These are phyloP conservation scores for Caretta caretta DNA, from an alignment of 2,113 vertebrate species.

Conservation along the genomic window DNA sequence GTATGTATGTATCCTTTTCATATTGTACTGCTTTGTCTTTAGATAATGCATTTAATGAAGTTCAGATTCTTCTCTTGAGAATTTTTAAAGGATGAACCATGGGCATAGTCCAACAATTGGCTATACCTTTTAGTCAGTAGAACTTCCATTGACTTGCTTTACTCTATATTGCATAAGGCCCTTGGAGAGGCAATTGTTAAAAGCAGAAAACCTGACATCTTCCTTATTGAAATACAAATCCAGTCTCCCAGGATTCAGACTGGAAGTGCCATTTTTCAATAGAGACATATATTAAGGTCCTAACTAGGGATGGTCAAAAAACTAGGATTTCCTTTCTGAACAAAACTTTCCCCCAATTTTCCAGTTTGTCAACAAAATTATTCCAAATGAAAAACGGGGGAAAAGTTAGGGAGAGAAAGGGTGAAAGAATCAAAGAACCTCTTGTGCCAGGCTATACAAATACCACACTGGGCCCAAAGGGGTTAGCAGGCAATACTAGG, in stretches of 20 bases:
- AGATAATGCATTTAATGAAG: too few relatives aligned
- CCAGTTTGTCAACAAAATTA: background rate
- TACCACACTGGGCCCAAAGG: too few relatives aligned
- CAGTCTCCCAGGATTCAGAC: background rate
- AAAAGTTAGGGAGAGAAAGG: background rate
- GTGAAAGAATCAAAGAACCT: background rate
- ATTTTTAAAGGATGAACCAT: too few relatives aligned
- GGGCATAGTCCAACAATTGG: too few relatives aligned
- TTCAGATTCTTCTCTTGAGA: too few relatives aligned
- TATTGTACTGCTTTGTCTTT: too few relatives aligned
- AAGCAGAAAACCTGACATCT: background rate
- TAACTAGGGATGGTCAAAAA: background rate
- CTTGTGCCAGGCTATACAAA: too few relatives aligned
- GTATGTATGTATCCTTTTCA: too few relatives aligned
- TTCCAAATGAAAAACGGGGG: background rate
- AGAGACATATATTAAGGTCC: background rate
- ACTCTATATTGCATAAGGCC: background rate
- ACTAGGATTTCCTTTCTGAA: background rate
- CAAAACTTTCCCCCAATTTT: background rate
- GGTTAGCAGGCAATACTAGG: too few relatives aligned
- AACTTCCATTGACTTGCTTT: conserved; percentile 8
- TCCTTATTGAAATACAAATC: background rate
- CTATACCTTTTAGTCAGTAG: too few relatives aligned
- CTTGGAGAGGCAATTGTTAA: background rate
- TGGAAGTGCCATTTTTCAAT: background rate